These are phyloP conservation scores for Arion vulgaris DNA, from an alignment of 1,140 invertebrate species.

Conservation along the genomic window DNA sequence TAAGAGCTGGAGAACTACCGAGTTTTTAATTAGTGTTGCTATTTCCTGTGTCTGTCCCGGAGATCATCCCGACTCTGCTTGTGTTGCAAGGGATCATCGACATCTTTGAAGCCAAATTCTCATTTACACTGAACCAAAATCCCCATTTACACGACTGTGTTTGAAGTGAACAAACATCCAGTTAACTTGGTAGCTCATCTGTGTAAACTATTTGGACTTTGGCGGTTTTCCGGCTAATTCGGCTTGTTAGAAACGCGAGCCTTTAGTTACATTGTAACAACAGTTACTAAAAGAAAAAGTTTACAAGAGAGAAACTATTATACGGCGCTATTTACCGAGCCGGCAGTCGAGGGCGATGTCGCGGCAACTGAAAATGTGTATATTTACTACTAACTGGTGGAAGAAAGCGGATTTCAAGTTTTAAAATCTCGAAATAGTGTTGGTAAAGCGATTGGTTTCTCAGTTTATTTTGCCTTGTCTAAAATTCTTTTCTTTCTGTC, in stretches of 20 bases:
- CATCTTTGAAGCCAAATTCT: conserved; percentile 26
- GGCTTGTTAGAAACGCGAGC: conserved; percentile 23
- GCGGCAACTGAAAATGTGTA: conserved; percentile 17
- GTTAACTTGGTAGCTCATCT: conserved; percentile 11
- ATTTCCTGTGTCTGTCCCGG: conserved; percentile 21
- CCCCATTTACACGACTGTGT: conserved; percentile 31
- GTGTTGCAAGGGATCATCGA: conserved; percentile 11
- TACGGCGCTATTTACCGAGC: not conserved
- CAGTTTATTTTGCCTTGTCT: not conserved
- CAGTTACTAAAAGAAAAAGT: conserved; percentile 1
- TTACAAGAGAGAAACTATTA: not conserved
- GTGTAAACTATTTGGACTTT: conserved; percentile 38
- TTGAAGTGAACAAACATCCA: conserved; percentile 32
- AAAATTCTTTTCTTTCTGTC: not conserved
- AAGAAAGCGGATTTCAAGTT: not conserved
- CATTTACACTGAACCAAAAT: conserved; percentile 17
- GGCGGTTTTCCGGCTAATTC: conserved; percentile 33
- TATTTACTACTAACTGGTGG: conserved; percentile 9
- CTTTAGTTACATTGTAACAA: conserved; percentile 17
- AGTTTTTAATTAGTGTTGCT: conserved; percentile 22
- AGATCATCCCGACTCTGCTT: not conserved
- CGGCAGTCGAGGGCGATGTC: not conserved
- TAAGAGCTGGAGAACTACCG: not conserved
- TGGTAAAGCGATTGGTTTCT: not conserved
- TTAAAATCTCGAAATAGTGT: not conserved